Evolutionary conservation across 2,113 vertebrate species (phyloP), one percentile per base, ranked within the genome.

Genomic region (Ranitomeya imitator): DNA sequence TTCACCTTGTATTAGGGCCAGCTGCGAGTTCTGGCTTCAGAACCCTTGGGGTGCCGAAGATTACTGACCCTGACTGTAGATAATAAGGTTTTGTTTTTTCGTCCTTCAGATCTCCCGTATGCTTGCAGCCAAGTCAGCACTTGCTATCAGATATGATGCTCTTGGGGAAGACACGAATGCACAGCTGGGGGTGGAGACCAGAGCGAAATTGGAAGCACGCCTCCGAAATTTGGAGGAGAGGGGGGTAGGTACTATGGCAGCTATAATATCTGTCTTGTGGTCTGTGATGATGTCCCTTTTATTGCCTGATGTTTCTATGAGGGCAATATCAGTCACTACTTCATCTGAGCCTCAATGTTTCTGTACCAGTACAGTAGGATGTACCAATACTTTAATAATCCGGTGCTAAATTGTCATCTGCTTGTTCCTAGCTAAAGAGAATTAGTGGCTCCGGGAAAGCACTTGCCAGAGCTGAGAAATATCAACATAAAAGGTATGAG

Each of bases 371-470:
- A 12, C 21, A 19, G 10, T 63, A 45, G 51, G 2, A 7, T 77
- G 31, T 23, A 54, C 57, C 51, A 9, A 21, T 23, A 12, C 3
- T 9, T 65, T 14, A n/a, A 51, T 31, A 19, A 76, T 54, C 21
- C 13, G 2, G 7, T 51, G 15, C 26, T 63, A 4, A 82, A 11
- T 21, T 85, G 0, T 67, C 18, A 4, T 21, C 13, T 74, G 26
- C 13, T 76, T 45, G 9, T 60, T 89, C 85, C 80, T 90, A 99
- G 98, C 96, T 99, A 92, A 94, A 97, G 92, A 96, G 95, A 92
- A 98, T 99, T 92, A 99, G 98, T 91, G 98, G 98, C 89, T 96
- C 97, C 65, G 98, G 98, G 91, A 99, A 98, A 93, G 96, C 97
- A 11, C 93, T 97, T 93, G 97, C 98, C 61, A 96, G 93, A 92